phyloP scores from a whole-genome alignment of 2,113 vertebrate species.

The Todiramphus chloris region DNA sequence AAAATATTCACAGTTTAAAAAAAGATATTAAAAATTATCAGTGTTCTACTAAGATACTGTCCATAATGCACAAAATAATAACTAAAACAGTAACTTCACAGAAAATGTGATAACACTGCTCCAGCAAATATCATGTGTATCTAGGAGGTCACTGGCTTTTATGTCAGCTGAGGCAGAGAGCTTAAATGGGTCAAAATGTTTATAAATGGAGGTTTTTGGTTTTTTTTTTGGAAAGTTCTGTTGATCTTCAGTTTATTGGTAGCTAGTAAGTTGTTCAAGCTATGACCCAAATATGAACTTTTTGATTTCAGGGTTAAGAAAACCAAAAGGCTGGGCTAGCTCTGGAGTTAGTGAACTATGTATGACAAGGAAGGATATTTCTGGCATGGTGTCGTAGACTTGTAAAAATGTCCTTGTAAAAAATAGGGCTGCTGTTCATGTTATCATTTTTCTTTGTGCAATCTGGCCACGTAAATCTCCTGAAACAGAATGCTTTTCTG shows the following conservation, averaged over 20 bases:
- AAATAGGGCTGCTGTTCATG: background rate
- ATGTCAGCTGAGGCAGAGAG: background rate
- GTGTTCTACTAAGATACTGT: background rate
- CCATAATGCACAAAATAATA: background rate
- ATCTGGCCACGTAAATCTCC: conserved; percentile 52
- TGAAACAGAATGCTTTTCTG: conserved; percentile 45
- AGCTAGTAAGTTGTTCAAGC: background rate
- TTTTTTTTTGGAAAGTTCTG: background rate
- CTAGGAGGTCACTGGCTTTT: background rate
- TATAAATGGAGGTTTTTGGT: background rate
- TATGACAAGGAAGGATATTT: background rate
- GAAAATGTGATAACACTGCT: background rate
- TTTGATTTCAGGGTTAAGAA: background rate
- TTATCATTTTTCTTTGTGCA: conserved; percentile 40
- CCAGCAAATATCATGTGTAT: background rate
- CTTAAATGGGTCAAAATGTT: background rate
- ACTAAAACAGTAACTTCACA: background rate
- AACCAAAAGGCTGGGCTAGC: background rate
- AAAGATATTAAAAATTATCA: background rate
- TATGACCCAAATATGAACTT: background rate
- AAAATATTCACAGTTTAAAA: background rate
- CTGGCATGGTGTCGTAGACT: background rate
- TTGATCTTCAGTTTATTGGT: background rate
- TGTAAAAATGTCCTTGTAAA: conserved; percentile 34
- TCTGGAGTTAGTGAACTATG: background rate